Conservation (phyloP, 2,113 vertebrate species). For the Gracilinanus agilis region DNA sequence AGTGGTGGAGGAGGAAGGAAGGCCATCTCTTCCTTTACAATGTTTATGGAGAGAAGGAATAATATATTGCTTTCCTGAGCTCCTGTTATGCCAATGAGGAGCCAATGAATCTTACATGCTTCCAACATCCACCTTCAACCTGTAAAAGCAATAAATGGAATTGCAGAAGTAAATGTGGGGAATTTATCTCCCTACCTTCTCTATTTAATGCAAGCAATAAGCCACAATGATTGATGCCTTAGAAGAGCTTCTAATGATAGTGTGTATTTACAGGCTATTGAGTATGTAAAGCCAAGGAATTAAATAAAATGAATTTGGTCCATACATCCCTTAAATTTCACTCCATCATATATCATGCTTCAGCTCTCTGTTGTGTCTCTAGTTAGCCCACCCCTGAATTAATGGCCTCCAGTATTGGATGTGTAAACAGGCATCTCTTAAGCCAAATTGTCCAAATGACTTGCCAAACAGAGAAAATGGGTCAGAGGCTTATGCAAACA, state of each 20-base stretch:
- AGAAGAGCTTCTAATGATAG: background rate
- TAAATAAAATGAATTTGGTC: background rate
- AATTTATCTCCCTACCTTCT: background rate
- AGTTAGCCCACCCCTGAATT: background rate
- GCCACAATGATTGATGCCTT: background rate
- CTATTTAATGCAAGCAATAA: background rate
- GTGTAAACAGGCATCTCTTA: background rate
- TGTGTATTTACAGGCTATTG: background rate
- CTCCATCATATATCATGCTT: background rate
- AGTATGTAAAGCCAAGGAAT: background rate
- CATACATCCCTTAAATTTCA: background rate
- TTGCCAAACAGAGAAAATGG: background rate
- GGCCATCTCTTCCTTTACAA: background rate
- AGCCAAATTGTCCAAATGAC: background rate
- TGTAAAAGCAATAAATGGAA: background rate
- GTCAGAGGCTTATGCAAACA: background rate
- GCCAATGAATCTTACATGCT: too few relatives aligned
- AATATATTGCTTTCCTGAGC: too few relatives aligned
- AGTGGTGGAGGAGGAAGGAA: background rate
- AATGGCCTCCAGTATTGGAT: background rate
- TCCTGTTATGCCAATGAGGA: too few relatives aligned
- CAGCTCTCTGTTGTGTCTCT: background rate
- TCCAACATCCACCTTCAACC: background rate
- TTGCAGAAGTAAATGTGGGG: background rate
- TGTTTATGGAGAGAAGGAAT: background rate